phyloP scores from a whole-genome alignment of 1,140 invertebrate genomes.

The Aethina tumida region DNA sequence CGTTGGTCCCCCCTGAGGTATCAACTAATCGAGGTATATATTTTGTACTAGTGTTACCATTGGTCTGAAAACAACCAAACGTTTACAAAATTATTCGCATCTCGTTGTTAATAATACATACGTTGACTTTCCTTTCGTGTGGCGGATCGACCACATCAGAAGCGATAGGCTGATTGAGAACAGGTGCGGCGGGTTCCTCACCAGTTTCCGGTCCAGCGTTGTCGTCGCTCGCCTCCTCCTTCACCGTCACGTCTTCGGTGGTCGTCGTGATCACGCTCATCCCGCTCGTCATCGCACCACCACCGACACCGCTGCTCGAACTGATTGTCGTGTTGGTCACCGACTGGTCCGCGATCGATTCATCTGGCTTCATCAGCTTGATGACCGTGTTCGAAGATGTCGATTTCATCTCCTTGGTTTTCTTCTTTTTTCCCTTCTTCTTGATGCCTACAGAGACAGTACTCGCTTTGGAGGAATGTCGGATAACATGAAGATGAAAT shows the following conservation, averaged over 20 bases:
- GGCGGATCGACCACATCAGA: constrained; percentile 40
- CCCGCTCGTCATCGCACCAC: constrained; percentile 26
- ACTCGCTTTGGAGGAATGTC: too few relatives aligned
- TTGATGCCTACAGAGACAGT: constrained; percentile 19
- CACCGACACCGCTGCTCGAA: constrained; percentile 5
- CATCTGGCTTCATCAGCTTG: constrained; percentile 8
- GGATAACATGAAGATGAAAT: too few relatives aligned
- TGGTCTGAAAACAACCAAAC: constrained; percentile 31
- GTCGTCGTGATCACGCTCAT: constrained; percentile 23
- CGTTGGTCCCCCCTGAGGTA: constrained; percentile 33
- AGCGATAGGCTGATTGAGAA: constrained; percentile 46
- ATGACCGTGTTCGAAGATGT: neutral
- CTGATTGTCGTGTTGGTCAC: too few relatives aligned
- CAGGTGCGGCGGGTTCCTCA: constrained; percentile 46
- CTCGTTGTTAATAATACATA: constrained; percentile 46
- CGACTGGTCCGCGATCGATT: too few relatives aligned
- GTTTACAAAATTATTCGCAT: too few relatives aligned
- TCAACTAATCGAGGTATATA: constrained; percentile 61
- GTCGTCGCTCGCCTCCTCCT: constrained; percentile 35
- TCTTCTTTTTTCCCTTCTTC: constrained; percentile 31
- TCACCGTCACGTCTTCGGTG: constrained; percentile 35
- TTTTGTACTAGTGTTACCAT: constrained; percentile 41
- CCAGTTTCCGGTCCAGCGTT: constrained; percentile 44
- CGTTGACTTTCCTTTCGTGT: constrained; percentile 47
- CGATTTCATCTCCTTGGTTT: constrained; percentile 18